Evolutionary conservation across 2,113 vertebrate genomes (phyloP).

Genomic region (Cyphomyrus discorhynchus): DNA sequence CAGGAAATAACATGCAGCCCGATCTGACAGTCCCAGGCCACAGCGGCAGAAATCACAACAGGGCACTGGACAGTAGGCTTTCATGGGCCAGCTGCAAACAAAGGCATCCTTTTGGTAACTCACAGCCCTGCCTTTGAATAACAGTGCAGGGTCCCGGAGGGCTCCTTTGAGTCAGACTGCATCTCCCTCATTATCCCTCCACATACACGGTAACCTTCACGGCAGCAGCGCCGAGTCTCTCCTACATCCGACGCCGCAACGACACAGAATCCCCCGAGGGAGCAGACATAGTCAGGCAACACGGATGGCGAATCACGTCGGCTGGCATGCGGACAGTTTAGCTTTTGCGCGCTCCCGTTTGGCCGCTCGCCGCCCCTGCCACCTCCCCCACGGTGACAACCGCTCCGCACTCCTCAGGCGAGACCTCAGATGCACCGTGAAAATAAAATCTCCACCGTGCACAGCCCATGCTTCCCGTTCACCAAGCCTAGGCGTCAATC

Average conservation of each 20-base stretch:
- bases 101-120: slow-evolving; percentile 45
- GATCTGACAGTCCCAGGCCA: slow-evolving; percentile 27
- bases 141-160: slow-evolving; percentile 40
- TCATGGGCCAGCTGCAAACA: slow-evolving; percentile 46
- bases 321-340: neutral
- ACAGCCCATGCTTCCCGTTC: neutral
- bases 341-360: neutral
- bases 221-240: neutral
- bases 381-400: neutral
- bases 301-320: neutral
- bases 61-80: slow-evolving; percentile 31
- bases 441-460: neutral
- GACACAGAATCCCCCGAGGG: neutral
- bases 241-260: neutral
- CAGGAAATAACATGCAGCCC: slow-evolving; percentile 22
- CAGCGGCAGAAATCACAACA: slow-evolving; percentile 17
- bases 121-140: slow-evolving; percentile 54
- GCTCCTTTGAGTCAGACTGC: slow-evolving; percentile 52
- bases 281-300: neutral
- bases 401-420: neutral
- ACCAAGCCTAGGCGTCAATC: neutral
- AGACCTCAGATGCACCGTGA: neutral
- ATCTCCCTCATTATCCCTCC: slow-evolving; percentile 25
- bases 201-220: neutral
- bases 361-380: neutral